Percentiles rank a stretch among this genome's conserved stretches.
phyloP scores from a whole-genome alignment of 2,888 invertebrate species.

The Diloba caeruleocephala region DNA sequence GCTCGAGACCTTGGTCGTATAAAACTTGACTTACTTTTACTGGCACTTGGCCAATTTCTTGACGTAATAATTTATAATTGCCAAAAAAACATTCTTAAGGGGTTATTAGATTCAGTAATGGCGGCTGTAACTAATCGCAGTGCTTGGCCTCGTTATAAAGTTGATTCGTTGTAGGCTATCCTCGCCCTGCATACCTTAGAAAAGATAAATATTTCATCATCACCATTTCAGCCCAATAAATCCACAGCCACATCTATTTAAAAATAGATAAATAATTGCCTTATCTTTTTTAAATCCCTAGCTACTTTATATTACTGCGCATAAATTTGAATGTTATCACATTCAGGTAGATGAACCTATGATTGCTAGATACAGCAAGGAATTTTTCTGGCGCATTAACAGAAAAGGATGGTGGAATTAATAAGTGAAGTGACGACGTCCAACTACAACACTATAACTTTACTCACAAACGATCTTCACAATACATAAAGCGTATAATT shows the following conservation, averaged over 20 bases:
- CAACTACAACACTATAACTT: constrained; percentile 3
- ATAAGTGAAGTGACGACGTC: constrained; percentile 19
- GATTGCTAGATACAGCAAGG: constrained; percentile 9
- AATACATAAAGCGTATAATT: constrained; percentile 23
- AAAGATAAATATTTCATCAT: background rate
- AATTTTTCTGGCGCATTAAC: constrained; percentile 4
- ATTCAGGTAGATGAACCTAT: constrained; percentile 21
- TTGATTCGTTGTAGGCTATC: constrained; percentile 6
- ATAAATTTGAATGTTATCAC: constrained; percentile 13
- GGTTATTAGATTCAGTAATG: constrained; percentile 52
- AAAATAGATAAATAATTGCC: too few species aligned
- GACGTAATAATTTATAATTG: constrained; percentile 49
- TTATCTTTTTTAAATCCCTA: too few species aligned
- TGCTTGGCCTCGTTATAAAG: constrained; percentile 31
- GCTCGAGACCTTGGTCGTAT: constrained; percentile 44
- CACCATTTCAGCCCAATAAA: constrained; percentile 8
- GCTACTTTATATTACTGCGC: too few species aligned
- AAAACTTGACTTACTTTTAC: constrained; percentile 56
- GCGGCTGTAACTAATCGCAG: constrained; percentile 30
- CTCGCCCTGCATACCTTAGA: constrained; percentile 22
- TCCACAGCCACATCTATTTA: too few species aligned
- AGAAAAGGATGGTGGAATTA: constrained; percentile 17
- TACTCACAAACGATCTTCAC: constrained; percentile 7
- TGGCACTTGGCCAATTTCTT: constrained; percentile 47
- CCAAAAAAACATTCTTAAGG: constrained; percentile 52